Evolutionary conservation across 2,888 invertebrate genomes (phyloP).

Genomic region (Trichacis sp.): DNA sequence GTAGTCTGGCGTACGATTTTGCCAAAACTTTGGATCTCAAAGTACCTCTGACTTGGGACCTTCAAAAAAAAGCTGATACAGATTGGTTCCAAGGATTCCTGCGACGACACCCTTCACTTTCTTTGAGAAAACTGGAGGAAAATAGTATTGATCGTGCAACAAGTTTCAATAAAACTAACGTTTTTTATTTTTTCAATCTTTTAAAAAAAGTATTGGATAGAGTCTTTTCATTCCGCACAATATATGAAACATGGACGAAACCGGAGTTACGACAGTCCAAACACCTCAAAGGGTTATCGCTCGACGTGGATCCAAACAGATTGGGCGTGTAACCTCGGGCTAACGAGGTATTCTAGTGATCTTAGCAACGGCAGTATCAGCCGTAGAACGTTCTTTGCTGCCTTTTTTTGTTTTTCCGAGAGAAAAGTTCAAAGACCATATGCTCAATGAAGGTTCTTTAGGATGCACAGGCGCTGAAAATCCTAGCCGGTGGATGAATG

Average conservation of each 20-base stretch:
- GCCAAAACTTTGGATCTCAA: neutral
- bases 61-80: neutral
- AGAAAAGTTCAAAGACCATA: constrained; percentile 46
- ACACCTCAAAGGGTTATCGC: constrained; percentile 58
- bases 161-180: constrained; percentile 5
- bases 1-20: neutral
- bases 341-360: constrained; percentile 59
- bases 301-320: constrained; percentile 57
- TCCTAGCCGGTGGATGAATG: too few species aligned
- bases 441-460: too few species aligned
- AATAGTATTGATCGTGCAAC: constrained; percentile 8
- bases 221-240: too few species aligned
- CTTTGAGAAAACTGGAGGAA: constrained; percentile 5
- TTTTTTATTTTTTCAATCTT: too few species aligned
- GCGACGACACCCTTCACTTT: neutral
- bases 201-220: too few species aligned
- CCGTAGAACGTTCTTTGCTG: constrained; percentile 54
- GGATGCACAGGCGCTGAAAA: too few species aligned
- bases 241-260: too few species aligned
- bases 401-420: constrained; percentile 61
- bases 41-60: neutral
- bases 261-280: too few species aligned
- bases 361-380: constrained; percentile 50
- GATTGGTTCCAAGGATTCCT: constrained; percentile 7
- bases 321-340: constrained; percentile 60